Percentiles rank a stretch among this genome's conserved stretches.
These are phyloP conservation scores for Thysanoteuthis rhombus DNA, from an alignment of 2,888 invertebrate species.

Conservation along the genomic window DNA sequence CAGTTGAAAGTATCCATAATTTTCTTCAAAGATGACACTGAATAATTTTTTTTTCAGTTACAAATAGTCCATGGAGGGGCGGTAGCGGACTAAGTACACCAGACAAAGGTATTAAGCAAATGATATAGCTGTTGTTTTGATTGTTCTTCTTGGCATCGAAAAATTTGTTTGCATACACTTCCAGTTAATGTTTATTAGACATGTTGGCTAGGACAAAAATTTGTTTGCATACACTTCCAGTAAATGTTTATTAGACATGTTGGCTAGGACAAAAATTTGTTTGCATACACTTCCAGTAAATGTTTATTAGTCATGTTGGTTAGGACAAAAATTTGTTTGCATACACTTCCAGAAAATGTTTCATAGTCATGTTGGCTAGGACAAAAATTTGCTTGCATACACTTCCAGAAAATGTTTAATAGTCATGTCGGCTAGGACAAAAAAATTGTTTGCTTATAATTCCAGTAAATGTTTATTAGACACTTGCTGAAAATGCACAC, in stretches of 20 bases:
- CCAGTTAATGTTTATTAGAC: background rate
- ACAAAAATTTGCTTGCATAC: no score
- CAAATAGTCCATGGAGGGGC: conserved; percentile 12
- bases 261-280: background rate
- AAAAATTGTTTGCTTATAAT: no score
- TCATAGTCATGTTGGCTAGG: background rate
- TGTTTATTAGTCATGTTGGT: background rate
- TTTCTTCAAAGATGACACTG: conserved; percentile 12
- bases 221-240: background rate
- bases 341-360: background rate
- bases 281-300: background rate
- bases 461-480: no score
- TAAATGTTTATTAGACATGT: conserved; percentile 12
- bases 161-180: background rate
- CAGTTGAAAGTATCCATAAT: background rate
- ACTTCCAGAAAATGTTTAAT: no score
- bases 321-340: background rate
- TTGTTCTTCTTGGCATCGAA: background rate
- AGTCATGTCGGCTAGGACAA: no score
- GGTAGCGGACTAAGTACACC: background rate
- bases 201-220: background rate
- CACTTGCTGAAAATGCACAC: no score
- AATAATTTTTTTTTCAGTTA: background rate
- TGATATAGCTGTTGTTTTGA: conserved; percentile 12
- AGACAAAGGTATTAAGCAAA: conserved; percentile 12